A percentile compares a stretch with the other conserved stretches of the same genome.
phyloP scores from a whole-genome alignment of 2,888 invertebrate species.

The Anodontia alba region DNA sequence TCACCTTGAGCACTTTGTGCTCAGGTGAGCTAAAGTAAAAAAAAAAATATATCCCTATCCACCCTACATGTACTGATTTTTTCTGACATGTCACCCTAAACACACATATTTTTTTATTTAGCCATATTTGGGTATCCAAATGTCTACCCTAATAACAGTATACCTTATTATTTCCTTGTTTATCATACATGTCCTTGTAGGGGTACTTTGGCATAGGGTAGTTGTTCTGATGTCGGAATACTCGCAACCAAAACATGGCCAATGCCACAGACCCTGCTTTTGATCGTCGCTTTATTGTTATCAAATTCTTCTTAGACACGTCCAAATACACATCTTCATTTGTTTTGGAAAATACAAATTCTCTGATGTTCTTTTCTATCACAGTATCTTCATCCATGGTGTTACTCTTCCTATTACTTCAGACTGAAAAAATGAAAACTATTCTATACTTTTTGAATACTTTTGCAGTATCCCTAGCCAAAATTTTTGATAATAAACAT shows the following conservation, averaged over 20 bases:
- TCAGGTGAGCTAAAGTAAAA: too few species aligned
- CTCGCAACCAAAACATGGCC: conserved; percentile 79
- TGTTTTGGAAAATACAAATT: conserved; percentile 75
- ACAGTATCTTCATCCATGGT: conserved; percentile 66
- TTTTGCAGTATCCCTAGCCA: too few species aligned
- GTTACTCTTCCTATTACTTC: background rate
- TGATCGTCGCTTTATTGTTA: conserved; percentile 68
- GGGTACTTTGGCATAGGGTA: conserved; percentile 76
- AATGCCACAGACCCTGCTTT: conserved; percentile 76
- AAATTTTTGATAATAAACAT: too few species aligned
- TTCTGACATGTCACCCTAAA: too few species aligned
- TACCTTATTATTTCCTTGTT: conserved; percentile 66
- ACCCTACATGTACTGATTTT: too few species aligned
- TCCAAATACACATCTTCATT: conserved; percentile 77
- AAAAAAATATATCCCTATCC: too few species aligned
- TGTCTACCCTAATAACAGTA: too few species aligned
- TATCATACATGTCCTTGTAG: conserved; percentile 75
- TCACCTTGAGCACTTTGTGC: too few species aligned
- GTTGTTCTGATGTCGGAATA: conserved; percentile 80
- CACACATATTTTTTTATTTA: too few species aligned
- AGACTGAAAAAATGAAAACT: too few species aligned
- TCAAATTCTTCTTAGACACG: conserved; percentile 60
- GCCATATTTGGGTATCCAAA: too few species aligned
- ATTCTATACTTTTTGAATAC: too few species aligned
- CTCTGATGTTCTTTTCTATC: conserved; percentile 73